Percentiles rank a stretch among this genome's conserved stretches.
Evolutionary conservation across 2,888 invertebrate species (phyloP).

Genomic region (Melinopterus prodromus): DNA sequence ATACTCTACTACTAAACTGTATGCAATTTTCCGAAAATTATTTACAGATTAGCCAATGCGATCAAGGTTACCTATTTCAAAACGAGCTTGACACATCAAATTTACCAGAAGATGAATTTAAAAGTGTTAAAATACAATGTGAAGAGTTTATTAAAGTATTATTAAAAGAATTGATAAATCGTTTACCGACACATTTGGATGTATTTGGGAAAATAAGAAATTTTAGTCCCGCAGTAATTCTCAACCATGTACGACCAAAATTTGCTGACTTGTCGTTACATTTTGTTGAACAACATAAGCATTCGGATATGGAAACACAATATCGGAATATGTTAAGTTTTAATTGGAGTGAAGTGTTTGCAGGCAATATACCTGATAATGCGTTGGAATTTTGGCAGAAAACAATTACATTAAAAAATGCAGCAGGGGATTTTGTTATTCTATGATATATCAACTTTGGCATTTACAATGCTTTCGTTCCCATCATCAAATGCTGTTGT

Average conservation of each 20-base stretch:
- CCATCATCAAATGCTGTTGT: no score
- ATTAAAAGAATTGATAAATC: neutral
- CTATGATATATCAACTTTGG: no score
- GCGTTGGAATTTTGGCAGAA: no score
- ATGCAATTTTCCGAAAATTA: constrained; percentile 10
- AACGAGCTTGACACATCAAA: neutral
- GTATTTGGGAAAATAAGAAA: constrained; percentile 6
- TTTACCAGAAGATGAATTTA: neutral
- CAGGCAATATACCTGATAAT: neutral
- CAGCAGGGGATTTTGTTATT: no score
- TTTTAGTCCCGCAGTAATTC: neutral
- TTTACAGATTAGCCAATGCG: neutral
- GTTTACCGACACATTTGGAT: neutral
- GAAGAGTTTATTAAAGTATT: no score
- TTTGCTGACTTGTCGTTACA: neutral
- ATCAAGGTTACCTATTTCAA: constrained; percentile 4
- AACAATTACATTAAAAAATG: no score
- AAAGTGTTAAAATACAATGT: neutral
- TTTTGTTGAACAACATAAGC: neutral
- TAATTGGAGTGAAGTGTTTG: no score
- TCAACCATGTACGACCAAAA: constrained; percentile 8
- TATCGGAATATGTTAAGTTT: constrained; percentile 5
- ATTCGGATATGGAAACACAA: no score
- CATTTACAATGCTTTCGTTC: no score
- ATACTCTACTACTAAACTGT: no score